These are phyloP conservation scores for Sebastes flavidus DNA, from an alignment of 2,797 vertebrate genomes.

Conservation along the genomic window DNA sequence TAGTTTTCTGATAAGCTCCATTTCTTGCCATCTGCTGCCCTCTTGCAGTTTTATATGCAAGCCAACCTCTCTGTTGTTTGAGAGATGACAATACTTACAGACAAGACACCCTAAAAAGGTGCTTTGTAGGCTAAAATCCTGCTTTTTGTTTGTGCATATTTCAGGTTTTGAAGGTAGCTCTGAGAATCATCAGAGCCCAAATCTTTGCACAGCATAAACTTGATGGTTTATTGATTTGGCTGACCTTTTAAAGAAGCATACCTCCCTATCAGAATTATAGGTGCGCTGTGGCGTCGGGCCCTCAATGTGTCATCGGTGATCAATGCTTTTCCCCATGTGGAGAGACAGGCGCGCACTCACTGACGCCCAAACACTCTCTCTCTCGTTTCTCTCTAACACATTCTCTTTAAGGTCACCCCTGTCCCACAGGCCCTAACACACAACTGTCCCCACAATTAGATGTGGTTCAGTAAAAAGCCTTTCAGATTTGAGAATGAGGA, in stretches of 20 bases:
- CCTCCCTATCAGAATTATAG: conserved; percentile 72
- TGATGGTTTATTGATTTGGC: conserved; percentile 69
- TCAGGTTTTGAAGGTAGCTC: conserved; percentile 37
- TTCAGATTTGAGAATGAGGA: conserved; percentile 66
- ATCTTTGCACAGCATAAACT: conserved; percentile 61
- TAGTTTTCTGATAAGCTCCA: neutral
- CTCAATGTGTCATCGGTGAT: conserved; percentile 78
- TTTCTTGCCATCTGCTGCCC: conserved; percentile 30
- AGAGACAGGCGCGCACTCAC: conserved; percentile 59
- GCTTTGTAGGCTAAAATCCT: conserved; percentile 7
- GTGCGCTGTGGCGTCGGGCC: conserved; percentile 66
- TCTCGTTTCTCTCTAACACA: conserved; percentile 34
- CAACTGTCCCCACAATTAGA: conserved; percentile 79
- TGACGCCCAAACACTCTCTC: conserved; percentile 31
- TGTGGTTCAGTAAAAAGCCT: conserved; percentile 72
- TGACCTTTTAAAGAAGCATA: conserved; percentile 75
- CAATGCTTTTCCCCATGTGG: conserved; percentile 73
- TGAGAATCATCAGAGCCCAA: conserved; percentile 31
- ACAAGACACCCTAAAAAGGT: neutral
- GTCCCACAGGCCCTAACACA: conserved; percentile 70
- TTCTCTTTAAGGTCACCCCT: conserved; percentile 76
- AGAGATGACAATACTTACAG: neutral
- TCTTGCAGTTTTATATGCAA: conserved; percentile 25
- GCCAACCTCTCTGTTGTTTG: neutral
- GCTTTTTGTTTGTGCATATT: conserved; percentile 12